Conservation (phyloP, 2,888 invertebrate species). For the Melinaea marsaeus region DNA sequence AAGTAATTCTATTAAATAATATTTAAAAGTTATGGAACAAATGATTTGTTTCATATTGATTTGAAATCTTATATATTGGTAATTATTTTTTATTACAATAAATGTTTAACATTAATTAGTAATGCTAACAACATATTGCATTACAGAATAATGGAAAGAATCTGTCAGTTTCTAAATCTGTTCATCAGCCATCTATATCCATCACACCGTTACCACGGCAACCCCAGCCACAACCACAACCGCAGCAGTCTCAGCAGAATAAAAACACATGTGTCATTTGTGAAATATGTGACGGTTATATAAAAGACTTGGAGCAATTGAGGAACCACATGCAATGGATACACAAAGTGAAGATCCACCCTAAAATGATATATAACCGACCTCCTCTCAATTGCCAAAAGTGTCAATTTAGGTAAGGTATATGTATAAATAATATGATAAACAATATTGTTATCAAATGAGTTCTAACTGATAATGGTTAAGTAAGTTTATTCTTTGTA, state of each 20-base stretch:
- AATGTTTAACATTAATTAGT: neutral
- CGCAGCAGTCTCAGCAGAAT: constrained; percentile 64
- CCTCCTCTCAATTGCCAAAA: constrained; percentile 97
- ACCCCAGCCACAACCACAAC: constrained; percentile 50
- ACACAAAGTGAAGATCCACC: constrained; percentile 97
- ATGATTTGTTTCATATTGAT: too few species aligned
- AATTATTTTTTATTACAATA: too few species aligned
- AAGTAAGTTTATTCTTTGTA: neutral
- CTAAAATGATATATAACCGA: constrained; percentile 96
- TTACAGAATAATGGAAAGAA: constrained; percentile 50
- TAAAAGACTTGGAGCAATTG: constrained; percentile 95
- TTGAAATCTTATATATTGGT: too few species aligned
- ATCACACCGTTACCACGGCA: constrained; percentile 89
- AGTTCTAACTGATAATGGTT: too few species aligned
- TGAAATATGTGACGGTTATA: constrained; percentile 98
- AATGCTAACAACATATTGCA: constrained; percentile 9
- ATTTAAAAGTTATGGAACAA: too few species aligned
- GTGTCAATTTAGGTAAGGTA: constrained; percentile 85
- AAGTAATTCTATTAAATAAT: too few species aligned
- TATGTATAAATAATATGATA: neutral
- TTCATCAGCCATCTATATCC: constrained; percentile 86
- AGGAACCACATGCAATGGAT: constrained; percentile 99
- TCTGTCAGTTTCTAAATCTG: constrained; percentile 39
- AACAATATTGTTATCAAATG: too few species aligned
- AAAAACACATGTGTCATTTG: constrained; percentile 94